These are phyloP conservation scores for Malurus elegans DNA, from an alignment of 2,113 vertebrate genomes.

Conservation along the genomic window DNA sequence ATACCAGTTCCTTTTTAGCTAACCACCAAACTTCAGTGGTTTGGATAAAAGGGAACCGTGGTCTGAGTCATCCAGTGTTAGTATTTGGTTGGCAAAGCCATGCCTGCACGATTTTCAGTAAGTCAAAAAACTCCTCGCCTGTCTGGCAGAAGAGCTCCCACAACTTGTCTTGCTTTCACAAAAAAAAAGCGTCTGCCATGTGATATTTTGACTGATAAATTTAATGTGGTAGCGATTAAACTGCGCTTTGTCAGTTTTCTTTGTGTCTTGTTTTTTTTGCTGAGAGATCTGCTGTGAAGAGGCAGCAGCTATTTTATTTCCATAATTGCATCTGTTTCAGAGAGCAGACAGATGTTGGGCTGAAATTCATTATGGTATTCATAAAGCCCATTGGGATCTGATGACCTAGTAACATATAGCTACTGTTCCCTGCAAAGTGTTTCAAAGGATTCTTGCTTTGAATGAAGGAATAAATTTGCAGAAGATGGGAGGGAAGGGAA, in stretches of 20 bases:
- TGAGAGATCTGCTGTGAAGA: constrained; percentile 13
- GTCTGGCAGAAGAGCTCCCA: background rate
- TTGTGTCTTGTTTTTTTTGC: background rate
- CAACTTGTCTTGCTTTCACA: background rate
- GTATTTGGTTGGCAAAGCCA: constrained; percentile 17
- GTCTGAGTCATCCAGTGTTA: constrained; percentile 42
- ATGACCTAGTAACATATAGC: constrained; percentile 54
- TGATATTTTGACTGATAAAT: constrained; percentile 30
- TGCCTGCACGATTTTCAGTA: constrained; percentile 25
- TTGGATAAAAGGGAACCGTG: constrained; percentile 47
- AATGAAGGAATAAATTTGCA: constrained; percentile 15
- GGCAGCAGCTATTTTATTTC: constrained; percentile 26
- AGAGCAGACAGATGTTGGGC: constrained; percentile 56
- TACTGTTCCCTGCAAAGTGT: constrained; percentile 1
- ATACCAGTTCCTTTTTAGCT: constrained; percentile 39
- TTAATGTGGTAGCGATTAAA: background rate
- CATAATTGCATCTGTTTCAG: constrained; percentile 50
- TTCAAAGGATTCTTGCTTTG: background rate
- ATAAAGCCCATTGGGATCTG: constrained; percentile 29
- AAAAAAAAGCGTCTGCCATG: background rate
- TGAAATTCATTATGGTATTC: constrained; percentile 59
- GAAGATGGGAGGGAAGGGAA: background rate
- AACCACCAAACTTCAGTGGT: constrained; percentile 42
- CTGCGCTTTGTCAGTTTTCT: background rate
- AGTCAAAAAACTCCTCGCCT: background rate